phyloP scores from a whole-genome alignment of 2,113 vertebrate genomes.

The Hyperopisus bebe region DNA sequence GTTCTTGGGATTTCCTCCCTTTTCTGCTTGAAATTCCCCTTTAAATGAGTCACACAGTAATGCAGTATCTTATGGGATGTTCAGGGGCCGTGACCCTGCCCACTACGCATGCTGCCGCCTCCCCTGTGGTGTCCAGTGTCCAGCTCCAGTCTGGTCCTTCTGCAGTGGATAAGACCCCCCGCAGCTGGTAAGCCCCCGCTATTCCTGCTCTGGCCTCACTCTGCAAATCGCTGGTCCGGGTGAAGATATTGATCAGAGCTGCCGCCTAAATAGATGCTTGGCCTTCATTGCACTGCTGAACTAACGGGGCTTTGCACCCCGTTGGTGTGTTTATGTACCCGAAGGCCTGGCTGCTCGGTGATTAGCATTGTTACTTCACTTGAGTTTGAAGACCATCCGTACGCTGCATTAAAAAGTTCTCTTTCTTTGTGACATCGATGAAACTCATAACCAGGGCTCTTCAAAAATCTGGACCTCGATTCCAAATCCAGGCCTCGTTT shows the following conservation, averaged over 20 bases:
- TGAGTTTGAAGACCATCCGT: not conserved
- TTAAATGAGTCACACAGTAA: not conserved
- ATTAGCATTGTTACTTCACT: constrained; percentile 18
- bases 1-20: not conserved
- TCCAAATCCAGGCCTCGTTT: too few species aligned
- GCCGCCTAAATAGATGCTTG: not conserved
- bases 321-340: not conserved
- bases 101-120: constrained; percentile 63
- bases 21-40: not conserved
- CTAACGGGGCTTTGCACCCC: too few species aligned
- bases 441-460: not conserved
- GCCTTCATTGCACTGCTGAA: not conserved
- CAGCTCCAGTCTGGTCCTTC: constrained; percentile 23
- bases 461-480: too few species aligned
- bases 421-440: not conserved
- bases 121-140: constrained; percentile 50
- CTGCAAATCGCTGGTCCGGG: not conserved
- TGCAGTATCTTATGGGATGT: not conserved
- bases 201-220: not conserved
- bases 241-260: not conserved
- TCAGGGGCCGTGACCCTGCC: constrained; percentile 34
- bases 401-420: constrained; percentile 5
- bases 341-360: not conserved
- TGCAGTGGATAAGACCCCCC: constrained; percentile 35
- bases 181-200: constrained; percentile 43